Conservation (phyloP, 2,113 vertebrate genomes). For the Nannospalax galili region DNA sequence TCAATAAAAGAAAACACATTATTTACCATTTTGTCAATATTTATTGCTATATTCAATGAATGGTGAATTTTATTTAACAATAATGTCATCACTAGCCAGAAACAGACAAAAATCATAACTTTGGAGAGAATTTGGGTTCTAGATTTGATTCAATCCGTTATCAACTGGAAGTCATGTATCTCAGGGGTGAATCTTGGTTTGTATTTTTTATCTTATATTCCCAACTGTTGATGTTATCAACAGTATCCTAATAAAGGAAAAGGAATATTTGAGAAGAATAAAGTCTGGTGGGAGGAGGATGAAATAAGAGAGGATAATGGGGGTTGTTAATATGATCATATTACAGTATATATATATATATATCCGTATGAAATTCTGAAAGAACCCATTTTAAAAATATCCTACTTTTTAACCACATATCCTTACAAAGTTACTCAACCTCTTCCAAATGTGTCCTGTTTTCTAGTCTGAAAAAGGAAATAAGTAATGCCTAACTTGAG, state of each 20-base stretch:
- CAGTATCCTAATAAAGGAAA: not conserved
- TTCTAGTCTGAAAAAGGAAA: constrained; percentile 49
- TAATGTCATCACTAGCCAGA: not conserved
- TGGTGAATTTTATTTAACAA: not conserved
- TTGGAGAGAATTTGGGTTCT: constrained; percentile 15
- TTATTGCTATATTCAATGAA: constrained; percentile 27
- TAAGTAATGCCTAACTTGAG: constrained; percentile 22
- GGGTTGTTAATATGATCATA: not conserved
- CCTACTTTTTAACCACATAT: not conserved
- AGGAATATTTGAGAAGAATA: not conserved
- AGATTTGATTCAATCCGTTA: constrained; percentile 15
- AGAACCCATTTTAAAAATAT: no score
- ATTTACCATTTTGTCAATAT: constrained; percentile 1
- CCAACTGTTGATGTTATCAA: not conserved
- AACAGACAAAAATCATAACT: not conserved
- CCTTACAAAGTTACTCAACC: constrained; percentile 9
- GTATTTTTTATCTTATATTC: constrained; percentile 17
- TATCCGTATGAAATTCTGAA: not conserved
- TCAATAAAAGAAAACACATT: constrained; percentile 45
- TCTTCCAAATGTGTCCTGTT: constrained; percentile 36
- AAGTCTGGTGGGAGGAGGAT: not conserved
- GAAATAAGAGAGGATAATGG: not conserved
- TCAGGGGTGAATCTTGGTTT: not conserved
- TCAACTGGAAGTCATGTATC: not conserved
- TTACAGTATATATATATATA: not conserved